A percentile compares a stretch with the other conserved stretches of the same genome.
Evolutionary conservation across 2,113 vertebrate species (phyloP).

Genomic region (Fukomys damarensis): DNA sequence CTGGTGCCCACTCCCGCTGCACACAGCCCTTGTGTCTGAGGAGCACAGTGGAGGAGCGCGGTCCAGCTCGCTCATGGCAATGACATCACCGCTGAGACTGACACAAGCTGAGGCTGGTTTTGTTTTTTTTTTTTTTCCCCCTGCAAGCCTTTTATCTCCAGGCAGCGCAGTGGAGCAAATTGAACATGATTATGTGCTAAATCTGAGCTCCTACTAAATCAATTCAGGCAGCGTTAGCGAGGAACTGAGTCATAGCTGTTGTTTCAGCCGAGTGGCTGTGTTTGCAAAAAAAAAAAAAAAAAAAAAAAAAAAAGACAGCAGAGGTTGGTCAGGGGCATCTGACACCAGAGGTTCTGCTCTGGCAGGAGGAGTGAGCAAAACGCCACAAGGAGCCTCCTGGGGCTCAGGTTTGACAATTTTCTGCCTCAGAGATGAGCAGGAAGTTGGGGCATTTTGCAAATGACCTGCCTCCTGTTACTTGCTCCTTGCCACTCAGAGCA

Average conservation of each 20-base stretch:
- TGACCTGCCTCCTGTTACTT: conserved; percentile 59
- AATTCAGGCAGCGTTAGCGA: conserved; percentile 85
- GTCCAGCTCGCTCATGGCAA: conserved; percentile 83
- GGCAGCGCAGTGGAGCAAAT: conserved; percentile 89
- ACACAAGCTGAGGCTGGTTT: conserved; percentile 86
- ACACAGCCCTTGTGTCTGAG: conserved; percentile 79
- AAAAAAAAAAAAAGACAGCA: conserved; percentile 28
- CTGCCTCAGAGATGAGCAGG: conserved; percentile 60
- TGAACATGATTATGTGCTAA: conserved; percentile 91
- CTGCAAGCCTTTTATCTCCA: conserved; percentile 88
- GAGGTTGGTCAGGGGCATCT: background rate
- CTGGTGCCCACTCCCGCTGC: conserved; percentile 74
- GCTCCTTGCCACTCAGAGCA: background rate
- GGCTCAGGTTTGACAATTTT: conserved; percentile 56
- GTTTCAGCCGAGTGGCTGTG: conserved; percentile 85
- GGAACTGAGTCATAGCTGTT: conserved; percentile 87
- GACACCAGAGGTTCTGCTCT: conserved; percentile 69
- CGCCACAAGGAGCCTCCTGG: conserved; percentile 66
- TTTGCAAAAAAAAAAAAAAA: conserved; percentile 80
- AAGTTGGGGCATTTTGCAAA: conserved; percentile 69
- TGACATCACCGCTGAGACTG: conserved; percentile 91
- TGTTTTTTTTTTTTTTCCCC: background rate
- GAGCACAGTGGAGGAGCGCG: conserved; percentile 79
- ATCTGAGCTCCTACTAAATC: conserved; percentile 88
- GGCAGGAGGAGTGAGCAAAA: conserved; percentile 14